These are phyloP conservation scores for Pomacea canaliculata DNA, from an alignment of 2,888 invertebrate genomes.

Conservation along the genomic window DNA sequence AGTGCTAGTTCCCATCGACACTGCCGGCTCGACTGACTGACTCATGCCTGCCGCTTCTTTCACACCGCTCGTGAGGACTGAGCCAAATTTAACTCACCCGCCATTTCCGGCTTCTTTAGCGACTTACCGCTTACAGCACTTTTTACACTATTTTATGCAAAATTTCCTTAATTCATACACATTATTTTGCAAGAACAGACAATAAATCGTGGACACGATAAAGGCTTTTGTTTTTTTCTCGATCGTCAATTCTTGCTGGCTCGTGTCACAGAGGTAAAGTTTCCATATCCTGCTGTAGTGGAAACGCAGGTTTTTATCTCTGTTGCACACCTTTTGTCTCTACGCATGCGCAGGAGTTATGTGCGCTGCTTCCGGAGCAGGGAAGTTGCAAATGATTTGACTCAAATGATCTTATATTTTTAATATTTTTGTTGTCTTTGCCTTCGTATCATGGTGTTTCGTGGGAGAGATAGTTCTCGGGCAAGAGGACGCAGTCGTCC, in stretches of 20 bases:
- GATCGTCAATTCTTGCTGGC: not conserved
- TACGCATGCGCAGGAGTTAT: conserved; percentile 19
- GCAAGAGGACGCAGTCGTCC: conserved; percentile 16
- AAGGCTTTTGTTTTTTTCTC: not conserved
- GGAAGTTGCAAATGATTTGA: not conserved
- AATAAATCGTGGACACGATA: too few species aligned
- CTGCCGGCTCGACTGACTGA: conserved; percentile 26
- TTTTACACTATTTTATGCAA: not conserved
- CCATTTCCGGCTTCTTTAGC: conserved; percentile 11
- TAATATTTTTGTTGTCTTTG: not conserved
- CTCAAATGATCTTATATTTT: not conserved
- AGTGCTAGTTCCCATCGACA: not conserved
- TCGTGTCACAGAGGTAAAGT: not conserved
- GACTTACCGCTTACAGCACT: not conserved
- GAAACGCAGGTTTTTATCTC: too few species aligned
- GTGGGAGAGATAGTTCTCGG: conserved; percentile 11
- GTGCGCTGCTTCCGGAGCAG: not conserved
- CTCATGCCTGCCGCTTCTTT: conserved; percentile 18
- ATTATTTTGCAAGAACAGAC: not conserved
- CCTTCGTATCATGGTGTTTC: conserved; percentile 12
- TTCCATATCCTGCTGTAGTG: not conserved
- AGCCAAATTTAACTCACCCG: conserved; percentile 23
- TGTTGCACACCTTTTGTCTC: not conserved
- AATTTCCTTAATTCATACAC: not conserved
- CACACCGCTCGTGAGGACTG: conserved; percentile 7